Base-by-base conservation (phyloP, 2,888 invertebrate species). In the Zelleria hepariella region DNA sequence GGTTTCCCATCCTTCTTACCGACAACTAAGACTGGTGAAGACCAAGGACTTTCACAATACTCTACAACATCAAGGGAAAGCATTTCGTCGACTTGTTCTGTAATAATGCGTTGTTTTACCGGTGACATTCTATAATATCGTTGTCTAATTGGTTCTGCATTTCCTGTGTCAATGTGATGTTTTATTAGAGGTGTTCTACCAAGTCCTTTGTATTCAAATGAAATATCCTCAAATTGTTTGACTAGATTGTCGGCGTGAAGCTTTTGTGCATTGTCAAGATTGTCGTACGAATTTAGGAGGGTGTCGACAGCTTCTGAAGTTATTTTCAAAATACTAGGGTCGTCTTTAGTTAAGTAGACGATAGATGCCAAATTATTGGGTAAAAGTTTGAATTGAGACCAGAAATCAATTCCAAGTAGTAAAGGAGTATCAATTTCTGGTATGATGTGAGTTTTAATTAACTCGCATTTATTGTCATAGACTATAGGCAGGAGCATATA, bases 121-220 rank as follows among this genome's bases (percentile, higher is more conserved):
- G 64, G 65, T 3, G 66, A 65, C 57, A 67, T 57, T 1, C 64
- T 20, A 42, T 65, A 65, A 24, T 61, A 63, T 7, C 67, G 52
- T 24, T 68, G 67, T 7, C 64, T 32, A n/a, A 68, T 65, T 10
- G 68, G 68, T n/a, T n/a, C 5, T 5, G 62, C 42, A 27, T 67
- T 61, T 0, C 68, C 68, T 2, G 69, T 70, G 57, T 68, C 62
- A 15, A 68, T 70, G 0, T 20, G 49, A 56, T 70, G 68, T 1
- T 48, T 55, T 10, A 67, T 59, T 5, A 68, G 55, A 26, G 59
- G 8, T 4, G 70, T 70, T n/a, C 60, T 24, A 25, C 67, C 67
- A 23, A 67, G 56, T n/a, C 67, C 67, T 32, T 57, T 61, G 1
- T 27, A 1, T 18, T 59, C 59, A 32, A 53, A 60, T 1, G 63